A percentile compares a stretch with the other conserved stretches of the same genome.
phyloP scores from a whole-genome alignment of 2,888 invertebrate genomes.

The Microchrysa polita region DNA sequence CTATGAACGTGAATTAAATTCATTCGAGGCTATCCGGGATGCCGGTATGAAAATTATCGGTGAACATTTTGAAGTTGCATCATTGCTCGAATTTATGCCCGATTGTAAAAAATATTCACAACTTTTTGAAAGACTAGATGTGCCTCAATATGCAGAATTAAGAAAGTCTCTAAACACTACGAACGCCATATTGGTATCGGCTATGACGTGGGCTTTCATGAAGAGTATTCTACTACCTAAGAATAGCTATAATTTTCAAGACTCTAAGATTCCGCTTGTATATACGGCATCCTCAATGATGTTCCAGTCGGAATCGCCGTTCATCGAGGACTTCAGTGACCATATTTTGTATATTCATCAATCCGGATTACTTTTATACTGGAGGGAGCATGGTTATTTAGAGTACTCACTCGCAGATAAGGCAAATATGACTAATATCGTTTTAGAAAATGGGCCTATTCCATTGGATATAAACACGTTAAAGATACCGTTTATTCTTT shows the following conservation, averaged over 20 bases:
- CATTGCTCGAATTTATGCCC: too few relatives aligned
- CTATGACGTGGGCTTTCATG: neutral
- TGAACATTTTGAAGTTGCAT: neutral
- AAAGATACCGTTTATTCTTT: too few relatives aligned
- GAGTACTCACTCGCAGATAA: neutral
- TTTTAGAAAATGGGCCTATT: neutral
- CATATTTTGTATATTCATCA: neutral
- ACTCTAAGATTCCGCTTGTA: neutral
- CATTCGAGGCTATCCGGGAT: neutral
- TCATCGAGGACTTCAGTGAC: neutral
- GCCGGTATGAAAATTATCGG: neutral
- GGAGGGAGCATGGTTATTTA: neutral
- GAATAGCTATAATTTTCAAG: neutral
- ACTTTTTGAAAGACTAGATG: too few relatives aligned
- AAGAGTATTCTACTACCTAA: neutral
- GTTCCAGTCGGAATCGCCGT: neutral
- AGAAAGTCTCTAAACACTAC: neutral
- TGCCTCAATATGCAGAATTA: neutral
- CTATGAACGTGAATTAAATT: neutral
- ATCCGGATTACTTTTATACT: neutral
- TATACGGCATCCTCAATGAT: neutral
- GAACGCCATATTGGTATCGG: neutral
- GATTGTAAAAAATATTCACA: too few relatives aligned
- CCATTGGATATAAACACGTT: too few relatives aligned
- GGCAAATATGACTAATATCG: neutral